Evolutionary conservation across 2,113 vertebrate species (phyloP).

Genomic region (Ariopsis seemanni): DNA sequence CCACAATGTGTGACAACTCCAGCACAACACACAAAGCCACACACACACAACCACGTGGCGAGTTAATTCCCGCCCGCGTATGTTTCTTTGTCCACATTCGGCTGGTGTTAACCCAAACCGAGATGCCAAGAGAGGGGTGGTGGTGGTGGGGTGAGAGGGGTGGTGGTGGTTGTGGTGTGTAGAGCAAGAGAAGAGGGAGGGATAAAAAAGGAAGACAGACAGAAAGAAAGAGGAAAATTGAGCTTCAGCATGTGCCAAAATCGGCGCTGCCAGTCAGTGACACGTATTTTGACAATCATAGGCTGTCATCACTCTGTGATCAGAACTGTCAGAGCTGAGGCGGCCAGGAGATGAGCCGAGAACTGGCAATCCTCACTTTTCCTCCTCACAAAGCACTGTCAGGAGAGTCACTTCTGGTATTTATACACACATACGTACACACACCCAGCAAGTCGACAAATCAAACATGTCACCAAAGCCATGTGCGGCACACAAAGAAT

Average conservation of each 20-base stretch:
- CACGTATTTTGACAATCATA: conserved; percentile 78
- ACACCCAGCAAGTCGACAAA: conserved; percentile 68
- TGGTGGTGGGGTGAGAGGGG: background rate
- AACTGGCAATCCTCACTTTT: conserved; percentile 65
- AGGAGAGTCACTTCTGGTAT: conserved; percentile 67
- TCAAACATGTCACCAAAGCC: conserved; percentile 70
- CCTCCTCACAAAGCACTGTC: conserved; percentile 52
- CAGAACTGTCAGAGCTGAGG: conserved; percentile 74
- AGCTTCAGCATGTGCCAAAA: conserved; percentile 63
- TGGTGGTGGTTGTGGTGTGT: conserved; percentile 21
- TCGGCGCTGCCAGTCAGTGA: conserved; percentile 71
- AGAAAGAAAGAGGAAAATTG: conserved; percentile 61
- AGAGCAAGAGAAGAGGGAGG: conserved; percentile 57
- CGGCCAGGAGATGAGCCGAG: conserved; percentile 68
- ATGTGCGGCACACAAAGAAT: conserved; percentile 56
- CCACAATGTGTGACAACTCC: conserved; percentile 50
- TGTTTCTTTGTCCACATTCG: conserved; percentile 58
- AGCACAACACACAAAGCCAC: conserved; percentile 52
- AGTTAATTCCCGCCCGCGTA: conserved; percentile 59
- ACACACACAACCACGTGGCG: conserved; percentile 52
- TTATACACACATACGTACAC: conserved; percentile 67
- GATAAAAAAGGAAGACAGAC: conserved; percentile 41
- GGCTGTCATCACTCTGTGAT: conserved; percentile 78
- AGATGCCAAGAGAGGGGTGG: conserved; percentile 40
- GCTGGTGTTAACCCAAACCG: conserved; percentile 58